Conservation (phyloP, 2,113 vertebrate genomes). For the Perca schrenkii region DNA sequence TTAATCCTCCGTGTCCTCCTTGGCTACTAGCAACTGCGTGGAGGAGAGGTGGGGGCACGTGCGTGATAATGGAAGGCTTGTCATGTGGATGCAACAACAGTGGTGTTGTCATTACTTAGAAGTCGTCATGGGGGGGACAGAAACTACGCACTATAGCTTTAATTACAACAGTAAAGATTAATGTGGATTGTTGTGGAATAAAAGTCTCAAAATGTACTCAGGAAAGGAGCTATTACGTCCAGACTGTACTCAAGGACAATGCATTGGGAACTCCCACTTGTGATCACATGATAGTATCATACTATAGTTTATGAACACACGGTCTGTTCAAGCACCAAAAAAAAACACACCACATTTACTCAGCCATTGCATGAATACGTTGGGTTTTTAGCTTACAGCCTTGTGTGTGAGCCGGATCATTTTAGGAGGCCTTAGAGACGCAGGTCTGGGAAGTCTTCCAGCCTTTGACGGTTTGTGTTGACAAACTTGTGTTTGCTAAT, state of each 20-base stretch:
- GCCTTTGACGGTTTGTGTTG: background rate
- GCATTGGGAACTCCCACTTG: background rate
- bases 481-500: background rate
- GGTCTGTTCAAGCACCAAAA: background rate
- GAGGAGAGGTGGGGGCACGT: too few species aligned
- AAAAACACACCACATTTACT: background rate
- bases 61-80: too few species aligned
- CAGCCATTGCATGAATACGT: background rate
- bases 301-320: too few species aligned
- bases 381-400: background rate
- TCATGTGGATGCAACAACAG: too few species aligned
- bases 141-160: too few species aligned
- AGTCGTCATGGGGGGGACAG: too few species aligned
- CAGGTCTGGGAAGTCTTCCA: slow-evolving; percentile 5
- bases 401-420: background rate
- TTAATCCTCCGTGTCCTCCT: too few species aligned
- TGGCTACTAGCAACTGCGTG: too few species aligned
- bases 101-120: too few species aligned
- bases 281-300: background rate
- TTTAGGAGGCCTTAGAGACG: background rate
- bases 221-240: too few species aligned
- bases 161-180: too few species aligned
- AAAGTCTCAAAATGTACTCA: background rate
- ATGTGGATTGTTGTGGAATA: background rate
- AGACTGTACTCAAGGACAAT: too few species aligned